Percentiles rank a stretch among this genome's conserved stretches.
Conservation (phyloP, 1,140 invertebrate genomes). For the Danaus melanippus region DNA sequence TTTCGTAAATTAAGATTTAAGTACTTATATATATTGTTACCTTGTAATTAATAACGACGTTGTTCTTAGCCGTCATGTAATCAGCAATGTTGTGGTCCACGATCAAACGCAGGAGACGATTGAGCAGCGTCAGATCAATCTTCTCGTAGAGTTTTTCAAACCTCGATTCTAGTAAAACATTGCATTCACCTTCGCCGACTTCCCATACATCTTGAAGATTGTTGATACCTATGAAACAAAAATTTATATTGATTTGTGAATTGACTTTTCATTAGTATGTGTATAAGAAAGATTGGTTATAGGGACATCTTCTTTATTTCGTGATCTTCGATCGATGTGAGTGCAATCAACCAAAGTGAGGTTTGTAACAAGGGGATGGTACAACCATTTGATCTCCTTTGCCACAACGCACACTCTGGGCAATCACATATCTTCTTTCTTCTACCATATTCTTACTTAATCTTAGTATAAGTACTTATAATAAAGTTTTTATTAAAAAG, state of each 20-base stretch:
- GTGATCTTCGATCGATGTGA: slow-evolving; percentile 19
- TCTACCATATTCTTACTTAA: slow-evolving; percentile 2
- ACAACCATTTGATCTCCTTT: slow-evolving; percentile 73
- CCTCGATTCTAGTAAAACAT: slow-evolving; percentile 96
- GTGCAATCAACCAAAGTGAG: slow-evolving; percentile 72
- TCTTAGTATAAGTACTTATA: too few species aligned
- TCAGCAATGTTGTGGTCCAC: slow-evolving; percentile 99
- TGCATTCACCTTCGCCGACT: slow-evolving; percentile 97
- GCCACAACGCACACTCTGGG: slow-evolving; percentile 75
- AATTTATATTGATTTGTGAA: background rate
- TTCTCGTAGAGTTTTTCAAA: slow-evolving; percentile 99
- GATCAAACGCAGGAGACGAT: slow-evolving; percentile 94
- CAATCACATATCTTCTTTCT: slow-evolving; percentile 40
- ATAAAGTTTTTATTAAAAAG: background rate
- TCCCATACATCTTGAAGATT: slow-evolving; percentile 99
- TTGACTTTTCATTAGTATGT: too few species aligned
- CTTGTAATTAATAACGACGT: slow-evolving; percentile 99
- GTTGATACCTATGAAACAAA: slow-evolving; percentile 81
- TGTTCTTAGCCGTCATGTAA: slow-evolving; percentile 99
- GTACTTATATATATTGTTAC: slow-evolving; percentile 36
- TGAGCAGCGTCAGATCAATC: slow-evolving; percentile 98
- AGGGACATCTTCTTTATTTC: background rate
- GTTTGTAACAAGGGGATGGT: slow-evolving; percentile 78
- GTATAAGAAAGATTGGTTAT: too few species aligned
- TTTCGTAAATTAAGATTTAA: too few species aligned